phyloP scores from a whole-genome alignment of 2,888 invertebrate genomes.

The Drosophila fungiperda region DNA sequence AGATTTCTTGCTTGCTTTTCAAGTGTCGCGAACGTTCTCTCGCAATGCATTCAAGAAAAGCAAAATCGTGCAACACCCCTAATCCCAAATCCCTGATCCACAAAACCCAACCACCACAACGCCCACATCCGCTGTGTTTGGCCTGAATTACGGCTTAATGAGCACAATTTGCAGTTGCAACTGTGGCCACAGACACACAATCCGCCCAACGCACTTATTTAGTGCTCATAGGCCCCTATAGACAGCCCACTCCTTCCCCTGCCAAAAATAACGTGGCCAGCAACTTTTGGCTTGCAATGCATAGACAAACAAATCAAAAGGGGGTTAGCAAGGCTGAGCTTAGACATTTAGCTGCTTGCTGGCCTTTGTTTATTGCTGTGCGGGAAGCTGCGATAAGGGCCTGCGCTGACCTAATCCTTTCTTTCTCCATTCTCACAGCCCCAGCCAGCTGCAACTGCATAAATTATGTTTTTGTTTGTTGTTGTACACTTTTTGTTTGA shows the following conservation, averaged over 20 bases:
- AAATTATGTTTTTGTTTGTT: conserved; percentile 55
- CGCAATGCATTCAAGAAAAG: conserved; percentile 59
- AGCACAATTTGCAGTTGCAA: conserved; percentile 64
- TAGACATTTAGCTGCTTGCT: conserved; percentile 3
- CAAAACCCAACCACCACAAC: not conserved
- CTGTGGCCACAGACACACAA: conserved; percentile 49
- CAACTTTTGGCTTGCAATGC: conserved; percentile 38
- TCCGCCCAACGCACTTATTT: conserved; percentile 68
- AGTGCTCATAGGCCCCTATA: conserved; percentile 70
- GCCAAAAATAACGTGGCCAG: conserved; percentile 19
- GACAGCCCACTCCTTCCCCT: not conserved
- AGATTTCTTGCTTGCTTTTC: conserved; percentile 56
- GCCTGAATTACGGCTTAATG: conserved; percentile 75
- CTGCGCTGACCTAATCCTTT: conserved; percentile 31
- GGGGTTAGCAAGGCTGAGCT: not conserved
- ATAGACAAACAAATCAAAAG: conserved; percentile 28
- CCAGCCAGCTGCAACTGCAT: conserved; percentile 44
- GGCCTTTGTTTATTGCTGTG: conserved; percentile 31
- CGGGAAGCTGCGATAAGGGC: conserved; percentile 30
- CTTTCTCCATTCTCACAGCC: conserved; percentile 1
- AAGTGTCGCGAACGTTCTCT: conserved; percentile 51
- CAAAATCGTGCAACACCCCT: conserved; percentile 19
- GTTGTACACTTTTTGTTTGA: conserved; percentile 29
- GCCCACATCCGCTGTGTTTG: conserved; percentile 15
- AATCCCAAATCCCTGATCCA: not conserved